Evolutionary conservation across 1,140 invertebrate species (phyloP).

Genomic region (Chrysoperla carnea): DNA sequence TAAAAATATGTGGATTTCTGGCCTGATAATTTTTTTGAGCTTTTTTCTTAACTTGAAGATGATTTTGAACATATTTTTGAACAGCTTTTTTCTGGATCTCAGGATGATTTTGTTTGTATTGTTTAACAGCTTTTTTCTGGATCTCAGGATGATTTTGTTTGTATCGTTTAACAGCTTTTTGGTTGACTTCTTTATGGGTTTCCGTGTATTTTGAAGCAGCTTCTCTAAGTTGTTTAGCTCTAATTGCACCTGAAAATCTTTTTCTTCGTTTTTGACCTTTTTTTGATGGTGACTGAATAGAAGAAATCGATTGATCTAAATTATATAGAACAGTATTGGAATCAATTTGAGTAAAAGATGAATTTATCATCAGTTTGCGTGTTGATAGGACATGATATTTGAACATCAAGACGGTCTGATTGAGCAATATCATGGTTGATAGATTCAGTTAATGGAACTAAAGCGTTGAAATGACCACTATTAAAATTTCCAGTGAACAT

Average conservation of each 20-base stretch:
- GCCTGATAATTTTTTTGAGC: background rate
- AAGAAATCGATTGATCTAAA: no score
- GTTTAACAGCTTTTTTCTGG: no score
- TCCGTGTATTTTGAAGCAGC: background rate
- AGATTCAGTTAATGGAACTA: background rate
- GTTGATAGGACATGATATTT: no score
- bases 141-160: no score
- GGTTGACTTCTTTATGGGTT: background rate
- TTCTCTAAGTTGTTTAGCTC: constrained; percentile 1
- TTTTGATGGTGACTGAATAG: background rate
- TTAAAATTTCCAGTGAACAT: constrained; percentile 2
- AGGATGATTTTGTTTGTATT: no score
- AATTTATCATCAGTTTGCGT: constrained; percentile 1
- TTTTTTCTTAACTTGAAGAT: background rate
- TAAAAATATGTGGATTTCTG: no score
- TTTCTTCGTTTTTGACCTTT: constrained; percentile 2
- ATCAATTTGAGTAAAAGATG: no score
- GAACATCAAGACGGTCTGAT: no score
- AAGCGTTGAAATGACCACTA: constrained; percentile 2
- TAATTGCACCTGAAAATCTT: constrained; percentile 2
- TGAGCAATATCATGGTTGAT: background rate
- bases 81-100: background rate
- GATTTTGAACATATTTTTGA: constrained; percentile 1
- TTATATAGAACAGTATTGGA: no score
- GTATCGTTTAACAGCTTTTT: no score